A percentile compares a stretch with the other conserved stretches of the same genome.
Evolutionary conservation across 2,888 invertebrate genomes (phyloP).

Genomic region (Erebia aethiops): DNA sequence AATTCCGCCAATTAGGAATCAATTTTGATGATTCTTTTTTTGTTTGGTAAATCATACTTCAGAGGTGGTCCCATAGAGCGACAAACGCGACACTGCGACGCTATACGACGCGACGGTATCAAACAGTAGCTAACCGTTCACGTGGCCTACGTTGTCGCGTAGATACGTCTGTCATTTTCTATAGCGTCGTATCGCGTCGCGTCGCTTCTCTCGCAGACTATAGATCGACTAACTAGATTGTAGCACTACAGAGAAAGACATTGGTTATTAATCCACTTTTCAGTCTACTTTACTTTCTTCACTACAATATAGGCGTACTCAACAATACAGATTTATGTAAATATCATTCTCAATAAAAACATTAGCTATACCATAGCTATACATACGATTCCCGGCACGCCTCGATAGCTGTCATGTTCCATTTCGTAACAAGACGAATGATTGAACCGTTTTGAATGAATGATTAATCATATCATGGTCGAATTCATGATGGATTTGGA

Average conservation of each 20-base stretch:
- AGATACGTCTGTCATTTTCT: too few species aligned
- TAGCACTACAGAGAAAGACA: not conserved
- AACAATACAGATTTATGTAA: not conserved
- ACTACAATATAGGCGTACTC: not conserved
- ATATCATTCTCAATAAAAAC: constrained; percentile 9
- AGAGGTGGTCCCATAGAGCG: too few species aligned
- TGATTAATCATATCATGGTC: constrained; percentile 19
- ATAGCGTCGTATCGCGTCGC: too few species aligned
- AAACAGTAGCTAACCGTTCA: too few species aligned
- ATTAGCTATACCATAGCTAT: not conserved
- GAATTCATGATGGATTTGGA: constrained; percentile 12
- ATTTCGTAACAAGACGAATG: constrained; percentile 29
- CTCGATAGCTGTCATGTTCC: constrained; percentile 36
- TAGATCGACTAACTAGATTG: not conserved
- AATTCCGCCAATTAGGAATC: too few species aligned
- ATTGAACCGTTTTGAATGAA: constrained; percentile 14
- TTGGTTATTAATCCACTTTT: not conserved
- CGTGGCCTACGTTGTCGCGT: too few species aligned
- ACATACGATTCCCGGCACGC: constrained; percentile 26
- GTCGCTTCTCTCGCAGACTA: not conserved
- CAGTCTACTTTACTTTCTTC: not conserved
- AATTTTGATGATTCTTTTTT: too few species aligned
- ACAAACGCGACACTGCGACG: too few species aligned
- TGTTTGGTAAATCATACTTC: too few species aligned
- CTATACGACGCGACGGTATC: too few species aligned